These are phyloP conservation scores for Siphlonurus alternatus DNA, from an alignment of 2,888 invertebrate genomes.

Conservation along the genomic window DNA sequence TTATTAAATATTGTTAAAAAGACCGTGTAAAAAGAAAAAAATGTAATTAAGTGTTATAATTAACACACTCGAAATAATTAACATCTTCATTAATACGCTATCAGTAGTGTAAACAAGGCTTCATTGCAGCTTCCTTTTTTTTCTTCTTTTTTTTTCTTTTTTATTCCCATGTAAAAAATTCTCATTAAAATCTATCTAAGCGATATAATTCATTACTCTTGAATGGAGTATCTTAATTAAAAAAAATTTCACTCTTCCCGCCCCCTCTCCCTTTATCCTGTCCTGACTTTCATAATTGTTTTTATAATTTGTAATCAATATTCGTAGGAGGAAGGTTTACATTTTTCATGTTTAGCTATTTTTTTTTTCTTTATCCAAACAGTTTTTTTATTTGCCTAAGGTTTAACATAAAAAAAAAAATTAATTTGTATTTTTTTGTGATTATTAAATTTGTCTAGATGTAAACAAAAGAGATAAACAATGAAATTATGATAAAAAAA, in stretches of 20 bases:
- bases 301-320: slow-evolving; percentile 4
- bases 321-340: background rate
- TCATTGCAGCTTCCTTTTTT: background rate
- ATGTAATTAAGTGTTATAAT: background rate
- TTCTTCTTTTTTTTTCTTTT: background rate
- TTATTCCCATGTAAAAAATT: background rate
- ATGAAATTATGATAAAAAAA: no score
- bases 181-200: slow-evolving; percentile 3
- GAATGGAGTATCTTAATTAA: slow-evolving; percentile 4
- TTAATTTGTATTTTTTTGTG: no score
- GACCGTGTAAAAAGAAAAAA: background rate
- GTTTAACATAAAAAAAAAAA: no score
- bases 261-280: background rate
- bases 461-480: no score
- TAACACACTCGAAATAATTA: background rate
- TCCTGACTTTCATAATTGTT: background rate
- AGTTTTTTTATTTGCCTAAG: background rate
- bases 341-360: background rate
- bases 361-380: background rate
- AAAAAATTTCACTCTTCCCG: background rate
- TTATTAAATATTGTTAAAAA: background rate
- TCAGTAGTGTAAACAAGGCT: background rate
- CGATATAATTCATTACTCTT: slow-evolving; percentile 3
- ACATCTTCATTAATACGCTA: background rate
- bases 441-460: no score